Percentiles rank a stretch among this genome's conserved stretches.
These are phyloP conservation scores for Leucophenga montana DNA, from an alignment of 2,888 invertebrate species.

Conservation along the genomic window DNA sequence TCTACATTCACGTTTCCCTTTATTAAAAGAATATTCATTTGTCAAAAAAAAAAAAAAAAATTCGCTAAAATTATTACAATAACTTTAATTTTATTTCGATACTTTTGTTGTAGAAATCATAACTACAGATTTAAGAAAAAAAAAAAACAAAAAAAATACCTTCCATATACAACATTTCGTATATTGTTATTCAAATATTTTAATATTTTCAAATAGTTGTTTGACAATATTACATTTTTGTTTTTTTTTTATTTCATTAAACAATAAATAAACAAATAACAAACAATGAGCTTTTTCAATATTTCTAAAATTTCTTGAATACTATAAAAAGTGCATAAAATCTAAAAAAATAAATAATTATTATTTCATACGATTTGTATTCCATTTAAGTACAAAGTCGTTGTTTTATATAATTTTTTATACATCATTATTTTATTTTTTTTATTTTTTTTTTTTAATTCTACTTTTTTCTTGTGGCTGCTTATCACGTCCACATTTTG, in stretches of 20 bases:
- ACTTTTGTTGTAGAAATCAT: background rate
- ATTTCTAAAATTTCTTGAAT: too few species aligned
- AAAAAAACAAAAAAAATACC: background rate
- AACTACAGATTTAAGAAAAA: background rate
- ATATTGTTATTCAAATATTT: constrained; percentile 11
- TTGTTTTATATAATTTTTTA: background rate
- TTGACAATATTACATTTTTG: too few species aligned
- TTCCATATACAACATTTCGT: background rate
- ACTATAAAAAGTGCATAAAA: too few species aligned
- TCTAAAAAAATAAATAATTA: too few species aligned
- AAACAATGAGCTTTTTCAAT: too few species aligned
- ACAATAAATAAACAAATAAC: background rate
- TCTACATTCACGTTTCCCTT: background rate
- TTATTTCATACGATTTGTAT: too few species aligned
- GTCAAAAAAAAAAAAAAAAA: background rate
- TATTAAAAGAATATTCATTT: constrained; percentile 8
- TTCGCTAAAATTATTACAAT: constrained; percentile 8
- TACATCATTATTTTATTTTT: too few species aligned
- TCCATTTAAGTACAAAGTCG: background rate
- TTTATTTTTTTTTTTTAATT: too few species aligned
- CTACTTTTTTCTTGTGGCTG: too few species aligned
- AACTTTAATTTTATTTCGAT: background rate
- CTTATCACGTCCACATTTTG: background rate
- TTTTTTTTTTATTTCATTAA: background rate
- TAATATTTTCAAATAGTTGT: background rate